Evolutionary conservation across 92 coral and sea anemone genomes (phyloP), one percentile per base, ranked within the genome.

Genomic region (Meandrina meandrites): DNA sequence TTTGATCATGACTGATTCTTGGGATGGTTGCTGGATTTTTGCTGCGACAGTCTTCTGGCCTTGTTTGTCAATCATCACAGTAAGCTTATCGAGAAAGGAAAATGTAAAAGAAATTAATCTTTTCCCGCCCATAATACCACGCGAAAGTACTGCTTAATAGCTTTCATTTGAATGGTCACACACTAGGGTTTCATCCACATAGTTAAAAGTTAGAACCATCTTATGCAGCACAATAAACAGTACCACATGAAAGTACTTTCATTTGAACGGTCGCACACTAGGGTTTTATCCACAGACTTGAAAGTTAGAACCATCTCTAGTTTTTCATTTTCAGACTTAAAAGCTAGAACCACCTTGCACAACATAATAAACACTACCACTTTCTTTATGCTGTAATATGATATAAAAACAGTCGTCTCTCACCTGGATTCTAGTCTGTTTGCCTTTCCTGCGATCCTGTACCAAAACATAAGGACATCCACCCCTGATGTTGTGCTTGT

Each of bases 401-500:
- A 24, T 32, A 15, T 34, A 6, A 51, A 42, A 28, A 19, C 70
- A 75, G 6, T 19, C 76, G 18, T n/a, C n/a, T n/a, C n/a, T n/a
- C 51, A 86, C 89, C 84, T 53, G 70, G 34, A 86, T 68, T 13
- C 85, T 62, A 40, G 56, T 27, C 58, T 69, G 50, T 30, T 79
- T 86, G 57, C 42, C 89, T 30, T 60, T 28, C 48, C 79, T 64
- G 24, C 56, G 74, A 67, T 93, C 98, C 76, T 91, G 87, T 17
- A 81, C 91, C 84, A 95, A 77, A 16, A 88, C 91, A 67, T 93
- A 89, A 36, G 89, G 90, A 62, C 98, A 95, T 7, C 79, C 82
- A 13, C 94, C 85, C 53, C 79, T 80, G 12, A 88, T 66, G 75
- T 89, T 60, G 40, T 87, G 81, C 31, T 81, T 11, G 80, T 82